These are phyloP conservation scores for Colinus virginianus DNA, from an alignment of 2,113 vertebrate species.

Conservation along the genomic window DNA sequence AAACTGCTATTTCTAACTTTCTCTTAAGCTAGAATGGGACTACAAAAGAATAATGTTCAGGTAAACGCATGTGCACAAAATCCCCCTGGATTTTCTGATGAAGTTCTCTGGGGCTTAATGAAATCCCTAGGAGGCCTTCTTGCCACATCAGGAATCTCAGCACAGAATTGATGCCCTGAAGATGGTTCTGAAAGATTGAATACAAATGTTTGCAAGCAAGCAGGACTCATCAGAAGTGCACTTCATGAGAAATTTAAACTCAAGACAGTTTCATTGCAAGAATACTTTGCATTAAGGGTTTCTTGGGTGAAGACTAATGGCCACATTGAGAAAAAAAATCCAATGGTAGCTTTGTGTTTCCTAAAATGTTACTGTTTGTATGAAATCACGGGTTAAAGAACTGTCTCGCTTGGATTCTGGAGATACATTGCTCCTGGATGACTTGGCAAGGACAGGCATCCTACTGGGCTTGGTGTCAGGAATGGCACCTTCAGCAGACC, in stretches of 20 bases:
- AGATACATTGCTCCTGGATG: background rate
- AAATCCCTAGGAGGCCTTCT: background rate
- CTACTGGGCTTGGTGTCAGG: background rate
- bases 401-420: background rate
- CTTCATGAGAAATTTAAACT: background rate
- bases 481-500: background rate
- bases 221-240: background rate
- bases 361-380: background rate
- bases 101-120: background rate
- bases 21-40: background rate
- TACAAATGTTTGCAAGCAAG: background rate
- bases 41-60: background rate
- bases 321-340: no score
- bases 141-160: background rate
- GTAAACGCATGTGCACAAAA: rapidly evolving
- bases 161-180: no score
- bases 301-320: background rate
- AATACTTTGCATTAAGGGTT: background rate
- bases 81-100: background rate
- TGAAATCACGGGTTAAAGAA: background rate
- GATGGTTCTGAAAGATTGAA: background rate
- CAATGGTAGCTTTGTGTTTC: no score
- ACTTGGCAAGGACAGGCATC: background rate
- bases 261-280: background rate
- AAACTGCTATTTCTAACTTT: background rate